Evolutionary conservation across 2,797 vertebrate species (phyloP).

Genomic region (Coregonus suidteri): DNA sequence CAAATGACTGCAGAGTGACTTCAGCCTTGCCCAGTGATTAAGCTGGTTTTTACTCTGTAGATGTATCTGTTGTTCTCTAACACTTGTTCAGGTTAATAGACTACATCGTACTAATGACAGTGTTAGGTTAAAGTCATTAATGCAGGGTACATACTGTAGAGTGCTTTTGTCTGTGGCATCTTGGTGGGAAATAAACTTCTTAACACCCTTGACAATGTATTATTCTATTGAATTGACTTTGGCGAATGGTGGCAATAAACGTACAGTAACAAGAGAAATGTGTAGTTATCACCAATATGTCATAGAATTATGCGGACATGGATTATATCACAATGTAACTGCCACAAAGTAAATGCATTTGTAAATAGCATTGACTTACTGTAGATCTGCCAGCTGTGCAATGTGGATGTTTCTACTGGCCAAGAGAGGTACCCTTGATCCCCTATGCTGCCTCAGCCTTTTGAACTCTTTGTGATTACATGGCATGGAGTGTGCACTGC

Average conservation of each 20-base stretch:
- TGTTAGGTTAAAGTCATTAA: not conserved
- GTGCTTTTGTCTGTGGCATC: not conserved
- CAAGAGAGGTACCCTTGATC: not conserved
- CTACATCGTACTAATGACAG: constrained; percentile 1
- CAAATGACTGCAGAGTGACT: constrained; percentile 54
- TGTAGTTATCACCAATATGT: not conserved
- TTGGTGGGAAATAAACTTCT: not conserved
- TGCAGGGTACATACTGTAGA: not conserved
- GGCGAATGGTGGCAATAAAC: not conserved
- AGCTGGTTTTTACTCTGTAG: constrained; percentile 53
- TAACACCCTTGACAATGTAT: not conserved
- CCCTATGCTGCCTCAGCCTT: not conserved
- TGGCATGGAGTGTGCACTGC: not conserved
- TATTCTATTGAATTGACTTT: not conserved
- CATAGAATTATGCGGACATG: not conserved
- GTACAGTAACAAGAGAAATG: not conserved
- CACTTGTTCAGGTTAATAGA: constrained; percentile 42
- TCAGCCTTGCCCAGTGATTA: constrained; percentile 50
- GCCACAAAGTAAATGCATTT: not conserved
- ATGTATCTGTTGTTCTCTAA: constrained; percentile 47
- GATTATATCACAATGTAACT: not conserved
- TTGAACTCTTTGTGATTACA: constrained; percentile 5
- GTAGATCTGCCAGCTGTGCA: not conserved
- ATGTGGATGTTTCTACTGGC: not conserved
- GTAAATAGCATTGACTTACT: not conserved